phyloP scores from a whole-genome alignment of 30 jellyfish, hydroid and myxozoan genomes.

The Sanderia malayensis region DNA sequence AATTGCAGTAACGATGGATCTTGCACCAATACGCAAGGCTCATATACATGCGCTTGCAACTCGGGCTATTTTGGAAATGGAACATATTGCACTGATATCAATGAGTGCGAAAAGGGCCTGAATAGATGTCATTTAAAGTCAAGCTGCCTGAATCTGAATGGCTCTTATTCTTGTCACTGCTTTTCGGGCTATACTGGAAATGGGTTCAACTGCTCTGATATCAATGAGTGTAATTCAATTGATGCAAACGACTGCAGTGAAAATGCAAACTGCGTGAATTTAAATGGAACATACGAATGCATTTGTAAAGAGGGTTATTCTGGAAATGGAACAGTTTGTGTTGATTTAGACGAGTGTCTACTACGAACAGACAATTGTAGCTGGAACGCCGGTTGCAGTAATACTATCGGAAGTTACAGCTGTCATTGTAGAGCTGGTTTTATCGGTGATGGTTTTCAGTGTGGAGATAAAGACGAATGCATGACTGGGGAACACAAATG shows the following conservation, averaged over 20 bases:
- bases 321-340: slow-evolving; percentile 34
- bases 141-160: slow-evolving; percentile 2
- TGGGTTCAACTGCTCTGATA: slow-evolving; percentile 33
- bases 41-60: slow-evolving; percentile 28
- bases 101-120: slow-evolving; percentile 19
- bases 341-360: slow-evolving; percentile 35
- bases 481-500: slow-evolving; percentile 12
- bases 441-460: slow-evolving; percentile 33
- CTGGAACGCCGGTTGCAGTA: slow-evolving; percentile 14
- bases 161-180: slow-evolving; percentile 16
- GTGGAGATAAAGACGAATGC: slow-evolving; percentile 52
- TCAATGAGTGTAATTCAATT: slow-evolving; percentile 6
- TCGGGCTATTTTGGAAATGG: slow-evolving; percentile 79
- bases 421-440: slow-evolving; percentile 40
- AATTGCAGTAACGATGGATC: slow-evolving; percentile 35
- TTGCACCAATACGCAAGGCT: slow-evolving; percentile 49
- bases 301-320: slow-evolving; percentile 23
- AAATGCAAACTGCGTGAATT: slow-evolving; percentile 21
- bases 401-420: slow-evolving; percentile 23
- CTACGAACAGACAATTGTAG: slow-evolving; percentile 13
- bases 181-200: slow-evolving; percentile 9
- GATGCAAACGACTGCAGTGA: slow-evolving; percentile 24
- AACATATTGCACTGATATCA: slow-evolving; percentile 40
- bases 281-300: slow-evolving; percentile 17
- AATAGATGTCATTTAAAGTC: slow-evolving; percentile 29